These are phyloP conservation scores for Chrysomallon squamiferum DNA, from an alignment of 1,140 invertebrate genomes.

Conservation along the genomic window DNA sequence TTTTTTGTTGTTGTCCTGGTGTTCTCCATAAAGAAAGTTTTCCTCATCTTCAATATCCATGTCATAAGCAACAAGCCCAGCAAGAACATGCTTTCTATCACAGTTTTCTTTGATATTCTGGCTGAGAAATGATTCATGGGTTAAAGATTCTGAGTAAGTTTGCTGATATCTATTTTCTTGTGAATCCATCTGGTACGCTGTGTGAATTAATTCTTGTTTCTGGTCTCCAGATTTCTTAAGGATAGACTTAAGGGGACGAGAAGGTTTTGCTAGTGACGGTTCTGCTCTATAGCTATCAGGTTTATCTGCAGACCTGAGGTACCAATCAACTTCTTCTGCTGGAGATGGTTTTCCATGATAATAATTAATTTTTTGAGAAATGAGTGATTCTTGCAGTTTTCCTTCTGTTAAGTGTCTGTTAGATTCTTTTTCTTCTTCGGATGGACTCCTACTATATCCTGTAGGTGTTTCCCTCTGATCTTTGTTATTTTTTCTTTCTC, in stretches of 20 bases:
- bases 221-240: conserved; percentile 33
- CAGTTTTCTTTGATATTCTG: background rate
- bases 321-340: background rate
- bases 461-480: background rate
- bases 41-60: conserved; percentile 56
- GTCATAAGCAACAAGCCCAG: background rate
- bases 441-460: background rate
- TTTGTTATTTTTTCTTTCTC: background rate
- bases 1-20: background rate
- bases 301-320: background rate
- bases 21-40: conserved; percentile 50
- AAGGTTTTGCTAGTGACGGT: conserved; percentile 2
- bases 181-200: conserved; percentile 2
- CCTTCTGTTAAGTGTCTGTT: background rate
- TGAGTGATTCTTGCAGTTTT: background rate
- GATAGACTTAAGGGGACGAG: conserved; percentile 40
- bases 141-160: conserved; percentile 1
- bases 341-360: background rate
- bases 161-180: background rate
- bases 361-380: background rate
- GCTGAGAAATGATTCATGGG: conserved; percentile 6
- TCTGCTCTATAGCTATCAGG: background rate
- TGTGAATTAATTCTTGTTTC: background rate
- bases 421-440: background rate
- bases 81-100: conserved; percentile 33